Evolutionary conservation across 2,888 invertebrate species (phyloP).

Genomic region (Idaea dimidiata): DNA sequence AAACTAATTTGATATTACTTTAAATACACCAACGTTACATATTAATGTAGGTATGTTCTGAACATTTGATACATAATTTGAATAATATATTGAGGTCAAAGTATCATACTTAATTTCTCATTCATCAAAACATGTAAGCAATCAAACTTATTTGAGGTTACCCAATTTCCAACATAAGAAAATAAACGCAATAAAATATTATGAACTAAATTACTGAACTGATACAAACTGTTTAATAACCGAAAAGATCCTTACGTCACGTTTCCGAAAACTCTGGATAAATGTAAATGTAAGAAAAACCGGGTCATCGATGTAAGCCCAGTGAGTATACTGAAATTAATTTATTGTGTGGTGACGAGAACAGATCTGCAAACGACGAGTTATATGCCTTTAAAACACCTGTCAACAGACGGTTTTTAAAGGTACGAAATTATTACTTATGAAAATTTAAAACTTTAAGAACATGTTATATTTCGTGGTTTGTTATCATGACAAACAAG

Average conservation of each 20-base stretch:
- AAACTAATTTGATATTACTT: too few relatives aligned
- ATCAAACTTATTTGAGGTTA: not conserved
- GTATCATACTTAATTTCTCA: too few relatives aligned
- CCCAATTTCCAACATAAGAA: not conserved
- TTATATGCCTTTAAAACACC: constrained; percentile 21
- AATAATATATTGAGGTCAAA: too few relatives aligned
- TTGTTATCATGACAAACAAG: not conserved
- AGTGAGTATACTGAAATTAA: constrained; percentile 24
- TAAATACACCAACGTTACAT: too few relatives aligned
- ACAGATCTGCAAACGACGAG: constrained; percentile 28
- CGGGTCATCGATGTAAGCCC: constrained; percentile 36
- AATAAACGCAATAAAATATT: constrained; percentile 7
- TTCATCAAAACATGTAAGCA: too few relatives aligned
- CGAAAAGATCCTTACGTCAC: constrained; percentile 31
- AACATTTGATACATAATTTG: too few relatives aligned
- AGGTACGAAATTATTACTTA: constrained; percentile 12
- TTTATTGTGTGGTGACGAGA: constrained; percentile 29
- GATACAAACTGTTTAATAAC: constrained; percentile 31
- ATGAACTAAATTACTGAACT: constrained; percentile 12
- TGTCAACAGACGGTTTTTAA: constrained; percentile 31
- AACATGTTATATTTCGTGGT: not conserved
- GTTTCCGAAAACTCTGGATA: constrained; percentile 36
- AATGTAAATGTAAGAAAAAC: constrained; percentile 35
- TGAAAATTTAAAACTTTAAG: constrained; percentile 22
- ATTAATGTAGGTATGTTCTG: too few relatives aligned